Percentiles rank a stretch among this genome's conserved stretches.
Conservation (phyloP, 2,888 invertebrate species). For the Pseudococcus viburni region DNA sequence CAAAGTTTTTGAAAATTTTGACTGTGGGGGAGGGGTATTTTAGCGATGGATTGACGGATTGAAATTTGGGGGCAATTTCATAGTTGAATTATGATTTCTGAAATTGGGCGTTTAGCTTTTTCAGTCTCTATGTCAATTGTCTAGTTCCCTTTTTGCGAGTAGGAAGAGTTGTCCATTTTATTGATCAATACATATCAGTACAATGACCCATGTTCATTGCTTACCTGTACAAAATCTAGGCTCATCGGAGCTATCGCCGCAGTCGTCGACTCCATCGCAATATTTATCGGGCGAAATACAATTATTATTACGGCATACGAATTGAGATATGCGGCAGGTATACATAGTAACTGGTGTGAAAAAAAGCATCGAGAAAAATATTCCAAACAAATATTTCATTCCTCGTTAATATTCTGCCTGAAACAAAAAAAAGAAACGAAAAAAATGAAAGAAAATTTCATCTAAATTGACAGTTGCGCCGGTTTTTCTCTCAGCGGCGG, state of each 20-base stretch:
- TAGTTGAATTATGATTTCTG: too few species aligned
- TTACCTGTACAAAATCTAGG: conserved; percentile 83
- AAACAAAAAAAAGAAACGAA: background rate
- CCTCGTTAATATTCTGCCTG: conserved; percentile 52
- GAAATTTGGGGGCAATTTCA: too few species aligned
- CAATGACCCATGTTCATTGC: conserved; percentile 68
- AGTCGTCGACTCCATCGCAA: conserved; percentile 88
- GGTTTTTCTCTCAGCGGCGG: background rate
- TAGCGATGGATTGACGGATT: too few species aligned
- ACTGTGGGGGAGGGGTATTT: too few species aligned
- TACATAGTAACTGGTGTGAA: conserved; percentile 42
- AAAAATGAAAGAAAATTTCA: conserved; percentile 11
- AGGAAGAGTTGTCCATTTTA: too few species aligned
- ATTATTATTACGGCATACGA: conserved; percentile 80
- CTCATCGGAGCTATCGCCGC: conserved; percentile 89
- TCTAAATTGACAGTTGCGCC: background rate
- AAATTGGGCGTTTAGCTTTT: too few species aligned
- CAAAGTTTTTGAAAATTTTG: too few species aligned
- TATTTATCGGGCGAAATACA: conserved; percentile 89
- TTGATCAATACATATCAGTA: background rate
- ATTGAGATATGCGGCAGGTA: conserved; percentile 83
- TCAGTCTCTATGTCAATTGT: too few species aligned
- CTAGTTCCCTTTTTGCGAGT: too few species aligned
- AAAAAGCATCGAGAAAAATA: conserved; percentile 58
- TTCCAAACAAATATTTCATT: conserved; percentile 63